Conservation (phyloP, 2,797 vertebrate genomes). For the Ambastaia sidthimunki region DNA sequence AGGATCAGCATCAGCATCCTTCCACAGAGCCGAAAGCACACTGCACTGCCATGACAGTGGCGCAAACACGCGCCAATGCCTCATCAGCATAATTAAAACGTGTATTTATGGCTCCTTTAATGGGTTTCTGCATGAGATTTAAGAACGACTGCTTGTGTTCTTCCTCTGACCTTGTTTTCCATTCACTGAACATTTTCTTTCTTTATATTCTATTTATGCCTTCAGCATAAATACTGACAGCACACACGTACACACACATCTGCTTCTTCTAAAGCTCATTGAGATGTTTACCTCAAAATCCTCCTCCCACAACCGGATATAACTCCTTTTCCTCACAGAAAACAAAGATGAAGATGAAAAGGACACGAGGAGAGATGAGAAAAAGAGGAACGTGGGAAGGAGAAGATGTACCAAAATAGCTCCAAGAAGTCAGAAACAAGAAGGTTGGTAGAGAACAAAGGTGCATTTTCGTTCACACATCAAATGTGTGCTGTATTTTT, state of each 20-base stretch:
- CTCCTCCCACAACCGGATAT: conserved; percentile 20
- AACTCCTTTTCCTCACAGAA: conserved; percentile 10
- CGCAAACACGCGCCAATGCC: conserved; percentile 7
- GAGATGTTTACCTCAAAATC: not conserved
- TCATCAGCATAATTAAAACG: conserved; percentile 40
- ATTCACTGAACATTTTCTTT: not conserved
- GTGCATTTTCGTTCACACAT: not conserved
- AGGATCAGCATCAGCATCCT: conserved; percentile 69
- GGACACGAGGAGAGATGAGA: not conserved
- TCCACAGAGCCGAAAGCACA: conserved; percentile 9
- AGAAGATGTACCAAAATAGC: conserved; percentile 29
- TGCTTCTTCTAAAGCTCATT: conserved; percentile 9
- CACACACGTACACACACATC: not conserved
- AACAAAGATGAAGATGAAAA: conserved; percentile 7
- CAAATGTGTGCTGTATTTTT: not conserved
- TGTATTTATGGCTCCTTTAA: not conserved
- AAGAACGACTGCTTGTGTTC: no score
- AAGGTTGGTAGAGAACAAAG: conserved; percentile 18
- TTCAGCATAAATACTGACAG: not conserved
- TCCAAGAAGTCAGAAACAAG: conserved; percentile 24
- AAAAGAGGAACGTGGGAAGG: conserved; percentile 1
- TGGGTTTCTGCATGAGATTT: no score
- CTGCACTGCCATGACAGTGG: not conserved
- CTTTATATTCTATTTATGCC: not conserved
- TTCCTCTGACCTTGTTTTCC: not conserved